phyloP scores from a whole-genome alignment of 1,140 invertebrate species.

The Drosophila littoralis region DNA sequence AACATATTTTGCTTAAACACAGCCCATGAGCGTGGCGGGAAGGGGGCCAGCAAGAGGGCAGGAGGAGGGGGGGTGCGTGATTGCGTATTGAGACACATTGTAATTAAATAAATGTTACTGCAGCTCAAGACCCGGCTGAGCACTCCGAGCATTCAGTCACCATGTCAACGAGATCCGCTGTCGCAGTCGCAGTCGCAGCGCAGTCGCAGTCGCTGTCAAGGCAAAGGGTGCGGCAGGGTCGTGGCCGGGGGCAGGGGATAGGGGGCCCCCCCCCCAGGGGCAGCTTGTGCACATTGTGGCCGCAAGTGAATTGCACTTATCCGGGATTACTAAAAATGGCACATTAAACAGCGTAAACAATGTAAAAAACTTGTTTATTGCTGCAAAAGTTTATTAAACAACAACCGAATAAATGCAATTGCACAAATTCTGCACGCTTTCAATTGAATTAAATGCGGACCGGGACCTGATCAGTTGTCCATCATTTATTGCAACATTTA shows the following conservation, averaged over 20 bases:
- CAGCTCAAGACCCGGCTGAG: constrained; percentile 2
- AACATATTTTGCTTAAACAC: neutral
- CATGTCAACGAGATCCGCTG: constrained; percentile 53
- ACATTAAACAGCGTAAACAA: constrained; percentile 72
- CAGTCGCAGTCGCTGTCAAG: neutral
- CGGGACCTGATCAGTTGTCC: neutral
- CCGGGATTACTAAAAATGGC: constrained; percentile 71
- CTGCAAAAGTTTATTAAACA: too few relatives aligned
- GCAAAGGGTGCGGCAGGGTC: neutral
- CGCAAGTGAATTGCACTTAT: constrained; percentile 69
- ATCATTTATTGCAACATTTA: neutral
- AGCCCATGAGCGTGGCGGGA: too few relatives aligned
- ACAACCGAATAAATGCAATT: neutral
- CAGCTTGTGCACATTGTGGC: constrained; percentile 37
- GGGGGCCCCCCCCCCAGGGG: too few relatives aligned
- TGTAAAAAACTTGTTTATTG: constrained; percentile 11
- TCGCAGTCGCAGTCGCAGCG: too few relatives aligned
- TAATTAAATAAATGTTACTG: constrained; percentile 67
- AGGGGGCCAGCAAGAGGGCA: too few relatives aligned
- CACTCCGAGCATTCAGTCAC: constrained; percentile 39
- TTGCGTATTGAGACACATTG: constrained; percentile 57
- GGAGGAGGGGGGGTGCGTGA: neutral
- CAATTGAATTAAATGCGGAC: neutral
- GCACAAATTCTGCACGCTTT: neutral
- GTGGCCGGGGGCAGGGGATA: too few relatives aligned